These are phyloP conservation scores for Endotricha flammealis DNA, from an alignment of 2,888 invertebrate genomes.

Conservation along the genomic window DNA sequence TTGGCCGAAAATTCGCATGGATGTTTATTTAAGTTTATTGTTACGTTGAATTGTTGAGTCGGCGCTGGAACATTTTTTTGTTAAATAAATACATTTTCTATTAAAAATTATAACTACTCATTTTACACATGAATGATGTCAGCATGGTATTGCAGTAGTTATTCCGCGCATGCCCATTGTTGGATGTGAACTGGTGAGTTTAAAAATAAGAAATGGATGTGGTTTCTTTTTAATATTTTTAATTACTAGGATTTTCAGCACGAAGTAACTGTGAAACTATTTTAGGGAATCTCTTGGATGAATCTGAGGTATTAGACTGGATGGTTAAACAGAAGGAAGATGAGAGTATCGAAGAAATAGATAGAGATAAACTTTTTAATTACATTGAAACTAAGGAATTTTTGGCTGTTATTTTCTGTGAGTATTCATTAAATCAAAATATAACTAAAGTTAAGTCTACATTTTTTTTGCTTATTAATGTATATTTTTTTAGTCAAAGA, in stretches of 20 bases:
- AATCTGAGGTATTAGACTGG: constrained; percentile 92
- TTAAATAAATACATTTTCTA: constrained; percentile 75
- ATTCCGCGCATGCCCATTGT: constrained; percentile 68
- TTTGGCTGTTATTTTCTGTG: constrained; percentile 94
- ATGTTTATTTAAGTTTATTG: constrained; percentile 64
- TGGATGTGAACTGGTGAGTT: constrained; percentile 74
- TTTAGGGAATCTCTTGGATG: constrained; percentile 81
- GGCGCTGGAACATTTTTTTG: constrained; percentile 69
- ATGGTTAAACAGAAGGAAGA: constrained; percentile 94
- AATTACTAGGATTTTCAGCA: constrained; percentile 31
- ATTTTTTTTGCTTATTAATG: background rate
- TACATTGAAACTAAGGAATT: constrained; percentile 94
- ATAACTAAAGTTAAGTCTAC: background rate
- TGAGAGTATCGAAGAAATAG: constrained; percentile 93
- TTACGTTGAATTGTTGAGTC: constrained; percentile 71
- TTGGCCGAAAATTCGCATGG: constrained; percentile 71
- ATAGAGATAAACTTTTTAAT: constrained; percentile 87
- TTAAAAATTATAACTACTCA: constrained; percentile 63
- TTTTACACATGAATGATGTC: constrained; percentile 71
- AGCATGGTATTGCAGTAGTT: constrained; percentile 73
- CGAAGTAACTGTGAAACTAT: constrained; percentile 45
- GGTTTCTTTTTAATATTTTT: constrained; percentile 58
- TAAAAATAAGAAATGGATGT: constrained; percentile 70
- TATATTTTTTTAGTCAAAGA: constrained; percentile 81
- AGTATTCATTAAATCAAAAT: constrained; percentile 62